phyloP scores from a whole-genome alignment of 2,113 vertebrate species.

The Forbesichthys agassizii region DNA sequence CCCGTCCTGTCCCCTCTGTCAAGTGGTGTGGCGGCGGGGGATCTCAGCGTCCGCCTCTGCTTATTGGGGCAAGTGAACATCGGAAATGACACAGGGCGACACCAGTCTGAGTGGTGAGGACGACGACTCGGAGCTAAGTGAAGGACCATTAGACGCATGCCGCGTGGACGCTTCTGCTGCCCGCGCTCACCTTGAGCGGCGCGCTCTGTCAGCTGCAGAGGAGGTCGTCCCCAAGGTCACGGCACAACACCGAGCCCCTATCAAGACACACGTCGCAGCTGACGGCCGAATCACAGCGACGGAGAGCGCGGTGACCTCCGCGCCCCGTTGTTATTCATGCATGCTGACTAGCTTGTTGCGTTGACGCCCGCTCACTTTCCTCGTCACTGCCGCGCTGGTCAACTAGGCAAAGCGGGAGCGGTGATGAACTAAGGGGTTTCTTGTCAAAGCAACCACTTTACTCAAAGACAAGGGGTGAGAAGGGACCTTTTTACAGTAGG shows the following conservation, averaged over 20 bases:
- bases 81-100: conserved; percentile 72
- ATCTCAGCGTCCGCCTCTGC: conserved; percentile 55
- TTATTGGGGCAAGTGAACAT: conserved; percentile 74
- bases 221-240: conserved; percentile 60
- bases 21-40: conserved; percentile 47
- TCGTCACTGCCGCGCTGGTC: conserved; percentile 49
- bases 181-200: conserved; percentile 66
- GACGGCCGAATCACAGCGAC: conserved; percentile 50
- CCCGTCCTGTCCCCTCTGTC: conserved; percentile 51
- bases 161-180: conserved; percentile 56
- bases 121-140: conserved; percentile 65
- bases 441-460: conserved; percentile 45
- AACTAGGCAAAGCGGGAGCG: conserved; percentile 52
- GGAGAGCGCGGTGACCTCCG: conserved; percentile 56
- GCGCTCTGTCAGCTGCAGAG: conserved; percentile 60
- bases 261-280: conserved; percentile 55
- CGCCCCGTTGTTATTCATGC: conserved; percentile 57
- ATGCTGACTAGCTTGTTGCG: conserved; percentile 50
- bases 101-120: conserved; percentile 64
- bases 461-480: conserved; percentile 26
- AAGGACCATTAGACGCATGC: conserved; percentile 68
- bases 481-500: neutral
- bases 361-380: conserved; percentile 46
- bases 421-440: conserved; percentile 47
- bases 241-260: conserved; percentile 66